Conservation (phyloP, 2,797 vertebrate genomes). For the Perodicticus potto region DNA sequence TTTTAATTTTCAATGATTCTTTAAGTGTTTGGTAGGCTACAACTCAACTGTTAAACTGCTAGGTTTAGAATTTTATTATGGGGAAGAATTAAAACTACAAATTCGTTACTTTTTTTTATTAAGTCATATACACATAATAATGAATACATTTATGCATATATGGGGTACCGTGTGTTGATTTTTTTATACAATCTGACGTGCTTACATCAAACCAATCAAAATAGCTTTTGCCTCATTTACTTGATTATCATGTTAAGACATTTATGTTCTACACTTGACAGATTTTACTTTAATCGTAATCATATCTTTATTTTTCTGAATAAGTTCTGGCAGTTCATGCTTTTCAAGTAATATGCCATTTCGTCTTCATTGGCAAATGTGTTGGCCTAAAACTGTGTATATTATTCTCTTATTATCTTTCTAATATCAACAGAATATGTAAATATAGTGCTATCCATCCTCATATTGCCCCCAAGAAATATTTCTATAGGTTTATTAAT, state of each 20-base stretch:
- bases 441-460: neutral
- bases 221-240: no score
- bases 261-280: no score
- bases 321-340: neutral
- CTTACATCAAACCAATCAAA: no score
- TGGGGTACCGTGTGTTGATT: no score
- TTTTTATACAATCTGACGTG: no score
- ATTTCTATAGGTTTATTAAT: neutral
- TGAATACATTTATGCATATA: no score
- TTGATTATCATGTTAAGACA: no score
- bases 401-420: neutral
- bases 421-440: neutral
- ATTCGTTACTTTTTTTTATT: neutral
- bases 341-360: neutral
- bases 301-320: neutral
- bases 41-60: neutral
- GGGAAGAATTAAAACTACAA: neutral
- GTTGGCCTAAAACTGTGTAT: constrained; percentile 3
- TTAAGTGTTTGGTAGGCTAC: neutral
- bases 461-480: neutral
- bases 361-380: neutral
- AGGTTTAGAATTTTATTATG: neutral
- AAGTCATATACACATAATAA: no score
- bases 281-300: neutral
- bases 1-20: neutral